Conservation (phyloP, 1,140 invertebrate species). For the Patella vulgata region DNA sequence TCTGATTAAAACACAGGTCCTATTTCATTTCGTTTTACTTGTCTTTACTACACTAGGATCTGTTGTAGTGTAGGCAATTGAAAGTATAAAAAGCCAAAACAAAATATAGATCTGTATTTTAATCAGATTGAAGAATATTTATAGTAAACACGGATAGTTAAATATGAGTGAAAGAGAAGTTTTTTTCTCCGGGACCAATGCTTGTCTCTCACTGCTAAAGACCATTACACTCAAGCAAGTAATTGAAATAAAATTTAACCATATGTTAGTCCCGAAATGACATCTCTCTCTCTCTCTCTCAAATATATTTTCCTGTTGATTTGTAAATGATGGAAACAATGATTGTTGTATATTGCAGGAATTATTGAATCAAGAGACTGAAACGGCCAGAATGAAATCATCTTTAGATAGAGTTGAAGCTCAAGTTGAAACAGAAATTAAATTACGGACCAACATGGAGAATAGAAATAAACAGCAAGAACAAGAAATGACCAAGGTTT, state of each 20-base stretch:
- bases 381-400: slow-evolving; percentile 37
- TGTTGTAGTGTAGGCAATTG: too few species aligned
- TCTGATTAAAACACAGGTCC: too few species aligned
- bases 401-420: slow-evolving; percentile 43
- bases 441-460: slow-evolving; percentile 51
- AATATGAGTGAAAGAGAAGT: neutral
- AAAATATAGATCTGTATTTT: neutral
- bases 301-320: too few species aligned
- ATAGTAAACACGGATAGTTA: neutral
- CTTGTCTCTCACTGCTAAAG: too few species aligned
- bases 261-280: too few species aligned
- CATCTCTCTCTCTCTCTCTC: too few species aligned
- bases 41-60: too few species aligned
- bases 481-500: slow-evolving; percentile 58
- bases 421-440: slow-evolving; percentile 51
- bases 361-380: slow-evolving; percentile 36
- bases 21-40: too few species aligned
- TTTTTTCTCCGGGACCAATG: neutral
- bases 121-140: neutral
- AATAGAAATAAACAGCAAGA: slow-evolving; percentile 53
- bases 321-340: too few species aligned
- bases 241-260: too few species aligned
- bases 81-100: too few species aligned
- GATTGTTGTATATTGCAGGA: slow-evolving; percentile 38
- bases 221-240: too few species aligned